Conservation (phyloP, 2,113 vertebrate genomes). For the Thunnus thynnus region DNA sequence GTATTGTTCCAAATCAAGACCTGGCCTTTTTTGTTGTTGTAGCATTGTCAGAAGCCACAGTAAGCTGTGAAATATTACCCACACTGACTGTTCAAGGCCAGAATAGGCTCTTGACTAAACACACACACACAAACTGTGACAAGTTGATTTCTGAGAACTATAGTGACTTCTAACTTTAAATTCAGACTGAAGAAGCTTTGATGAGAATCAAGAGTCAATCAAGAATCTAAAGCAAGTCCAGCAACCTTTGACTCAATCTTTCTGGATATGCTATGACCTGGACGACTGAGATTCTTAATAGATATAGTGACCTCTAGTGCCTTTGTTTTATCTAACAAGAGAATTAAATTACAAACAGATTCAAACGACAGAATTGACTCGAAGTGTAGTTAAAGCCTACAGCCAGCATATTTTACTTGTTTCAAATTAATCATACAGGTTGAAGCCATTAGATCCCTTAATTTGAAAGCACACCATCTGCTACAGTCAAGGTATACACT, state of each 20-base stretch:
- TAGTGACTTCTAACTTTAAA: neutral
- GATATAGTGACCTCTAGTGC: constrained; percentile 61
- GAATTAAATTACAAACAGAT: neutral
- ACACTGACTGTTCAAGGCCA: constrained; percentile 22
- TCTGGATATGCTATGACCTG: no score
- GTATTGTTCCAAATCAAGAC: neutral
- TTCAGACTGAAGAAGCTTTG: no score
- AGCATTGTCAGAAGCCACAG: constrained; percentile 9
- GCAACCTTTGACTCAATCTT: no score
- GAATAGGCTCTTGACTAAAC: constrained; percentile 30
- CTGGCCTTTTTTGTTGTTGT: no score
- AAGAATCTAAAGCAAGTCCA: no score
- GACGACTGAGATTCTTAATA: no score
- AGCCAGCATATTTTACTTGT: neutral
- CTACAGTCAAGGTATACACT: no score
- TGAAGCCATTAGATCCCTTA: neutral
- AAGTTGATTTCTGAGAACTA: constrained; percentile 9
- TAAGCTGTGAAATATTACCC: constrained; percentile 32
- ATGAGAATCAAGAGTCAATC: no score
- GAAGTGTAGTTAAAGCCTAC: neutral
- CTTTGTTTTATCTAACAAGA: neutral
- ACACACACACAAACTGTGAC: neutral
- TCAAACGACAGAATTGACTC: neutral
- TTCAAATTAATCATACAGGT: neutral
- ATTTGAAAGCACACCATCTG: neutral